A percentile compares a stretch with the other conserved stretches of the same genome.
These are phyloP conservation scores for Lepidochrysops patricia DNA, from an alignment of 2,888 invertebrate species.

Conservation along the genomic window DNA sequence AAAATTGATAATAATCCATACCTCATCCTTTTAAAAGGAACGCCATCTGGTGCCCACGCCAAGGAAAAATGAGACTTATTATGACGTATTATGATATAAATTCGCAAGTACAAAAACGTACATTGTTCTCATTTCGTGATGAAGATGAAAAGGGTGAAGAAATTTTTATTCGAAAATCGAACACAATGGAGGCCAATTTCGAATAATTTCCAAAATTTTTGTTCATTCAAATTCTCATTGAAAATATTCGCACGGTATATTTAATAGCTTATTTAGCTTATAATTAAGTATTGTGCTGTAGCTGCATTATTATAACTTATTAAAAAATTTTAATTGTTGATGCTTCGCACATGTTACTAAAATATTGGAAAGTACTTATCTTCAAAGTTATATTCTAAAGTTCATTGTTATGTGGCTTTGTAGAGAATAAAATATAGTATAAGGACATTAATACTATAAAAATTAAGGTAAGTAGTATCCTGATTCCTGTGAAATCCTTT, in stretches of 20 bases:
- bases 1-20: not conserved
- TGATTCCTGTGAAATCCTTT: no score
- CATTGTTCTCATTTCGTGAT: constrained; percentile 37
- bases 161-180: constrained; percentile 38
- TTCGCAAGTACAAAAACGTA: not conserved
- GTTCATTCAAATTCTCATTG: not conserved
- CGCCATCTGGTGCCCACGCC: not conserved
- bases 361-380: constrained; percentile 10
- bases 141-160: constrained; percentile 28
- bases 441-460: no score
- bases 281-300: not conserved
- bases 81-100: not conserved
- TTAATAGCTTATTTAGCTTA: not conserved
- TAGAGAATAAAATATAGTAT: no score
- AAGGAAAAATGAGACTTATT: not conserved
- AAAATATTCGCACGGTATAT: not conserved
- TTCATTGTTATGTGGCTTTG: no score
- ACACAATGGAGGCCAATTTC: constrained; percentile 30
- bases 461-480: no score
- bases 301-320: not conserved
- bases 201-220: constrained; percentile 18
- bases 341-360: constrained; percentile 29
- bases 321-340: not conserved
- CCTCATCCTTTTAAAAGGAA: not conserved
- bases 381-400: no score